phyloP scores from a whole-genome alignment of 92 coral and sea anemone genomes.

The Chrysogorgia sp. region DNA sequence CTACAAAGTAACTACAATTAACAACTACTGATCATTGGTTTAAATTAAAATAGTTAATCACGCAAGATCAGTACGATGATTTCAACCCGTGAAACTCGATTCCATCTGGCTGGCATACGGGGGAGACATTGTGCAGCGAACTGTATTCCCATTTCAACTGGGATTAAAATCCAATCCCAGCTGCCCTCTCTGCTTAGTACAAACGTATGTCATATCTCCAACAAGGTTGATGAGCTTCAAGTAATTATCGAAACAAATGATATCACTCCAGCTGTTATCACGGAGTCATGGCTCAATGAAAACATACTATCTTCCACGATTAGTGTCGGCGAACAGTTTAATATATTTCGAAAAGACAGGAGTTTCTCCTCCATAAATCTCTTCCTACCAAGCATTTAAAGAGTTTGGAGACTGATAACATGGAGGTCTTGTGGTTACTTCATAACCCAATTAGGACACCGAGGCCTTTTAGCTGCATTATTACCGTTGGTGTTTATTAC shows the following conservation, averaged over 20 bases:
- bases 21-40: no score
- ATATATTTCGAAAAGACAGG: constrained; percentile 25
- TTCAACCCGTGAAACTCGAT: no score
- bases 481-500: constrained; percentile 46
- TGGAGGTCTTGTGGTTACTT: constrained; percentile 61
- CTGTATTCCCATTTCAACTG: neutral
- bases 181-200: neutral
- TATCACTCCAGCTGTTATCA: neutral
- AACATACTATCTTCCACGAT: constrained; percentile 9
- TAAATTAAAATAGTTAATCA: no score
- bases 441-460: no score
- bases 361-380: constrained; percentile 16
- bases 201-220: neutral
- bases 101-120: neutral
- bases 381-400: constrained; percentile 48
- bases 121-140: neutral
- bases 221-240: neutral
- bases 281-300: constrained; percentile 2
- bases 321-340: constrained; percentile 8
- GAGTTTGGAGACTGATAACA: constrained; percentile 38
- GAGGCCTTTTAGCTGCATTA: constrained; percentile 63
- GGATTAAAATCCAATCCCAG: neutral
- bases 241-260: neutral
- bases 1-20: no score
- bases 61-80: no score